Conservation (phyloP, 2,113 vertebrate genomes). For the Macrotus californicus region DNA sequence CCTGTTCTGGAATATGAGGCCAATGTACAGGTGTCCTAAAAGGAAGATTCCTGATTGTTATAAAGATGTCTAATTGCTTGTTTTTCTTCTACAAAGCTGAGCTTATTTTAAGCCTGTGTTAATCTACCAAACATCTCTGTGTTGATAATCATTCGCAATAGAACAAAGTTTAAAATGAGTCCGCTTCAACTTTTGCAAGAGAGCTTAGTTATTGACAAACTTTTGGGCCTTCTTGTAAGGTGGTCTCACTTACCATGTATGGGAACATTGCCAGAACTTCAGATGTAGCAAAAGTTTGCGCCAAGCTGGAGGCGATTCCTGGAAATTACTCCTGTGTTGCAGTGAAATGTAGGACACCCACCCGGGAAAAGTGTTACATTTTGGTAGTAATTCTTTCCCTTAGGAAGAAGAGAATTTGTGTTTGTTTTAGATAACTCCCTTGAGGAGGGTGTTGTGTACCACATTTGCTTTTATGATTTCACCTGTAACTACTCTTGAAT, state of each 20-base stretch:
- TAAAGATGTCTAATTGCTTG: background rate
- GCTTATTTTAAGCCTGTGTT: background rate
- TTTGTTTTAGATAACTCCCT: background rate
- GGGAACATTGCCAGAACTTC: background rate
- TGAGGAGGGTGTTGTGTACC: background rate
- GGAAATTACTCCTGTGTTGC: background rate
- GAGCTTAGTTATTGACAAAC: background rate
- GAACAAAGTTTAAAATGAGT: background rate
- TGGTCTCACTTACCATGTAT: background rate
- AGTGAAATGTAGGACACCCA: background rate
- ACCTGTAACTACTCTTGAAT: background rate
- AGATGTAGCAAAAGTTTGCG: background rate
- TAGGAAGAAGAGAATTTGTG: background rate
- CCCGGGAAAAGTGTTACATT: background rate
- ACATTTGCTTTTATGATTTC: constrained; percentile 1
- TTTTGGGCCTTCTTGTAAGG: background rate
- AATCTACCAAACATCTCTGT: background rate
- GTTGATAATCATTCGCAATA: background rate
- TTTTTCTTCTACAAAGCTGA: background rate
- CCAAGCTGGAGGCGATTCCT: constrained; percentile 23
- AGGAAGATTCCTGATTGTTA: background rate
- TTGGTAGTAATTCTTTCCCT: constrained; percentile 19
- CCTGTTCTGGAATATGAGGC: background rate
- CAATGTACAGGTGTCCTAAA: background rate
- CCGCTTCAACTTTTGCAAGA: background rate